Evolutionary conservation across 2,797 vertebrate species (phyloP), one percentile per base, ranked within the genome.

Genomic region (Coregonus sp.): DNA sequence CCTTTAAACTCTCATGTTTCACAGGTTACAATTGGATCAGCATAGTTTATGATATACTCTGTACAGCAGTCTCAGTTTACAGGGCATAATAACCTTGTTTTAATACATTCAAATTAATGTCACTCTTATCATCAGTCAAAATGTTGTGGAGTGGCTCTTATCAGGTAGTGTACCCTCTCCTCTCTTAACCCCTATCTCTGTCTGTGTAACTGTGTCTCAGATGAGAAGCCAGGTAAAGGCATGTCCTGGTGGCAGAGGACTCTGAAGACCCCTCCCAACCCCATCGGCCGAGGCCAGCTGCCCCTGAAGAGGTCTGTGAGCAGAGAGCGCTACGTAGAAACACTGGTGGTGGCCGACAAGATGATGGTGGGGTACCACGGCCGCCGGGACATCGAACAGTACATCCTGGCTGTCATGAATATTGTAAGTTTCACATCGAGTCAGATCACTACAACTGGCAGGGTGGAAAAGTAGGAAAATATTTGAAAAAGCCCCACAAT

Each of bases 281-380:
- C 96, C 3, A 96, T 96, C 0, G 96, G 97, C 11, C 94, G 97
- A 0, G 95, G 97, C 6, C 97, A 97, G 91, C 94, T 97, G 68
- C 97, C 97, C 20, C 93, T 98, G 70, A 99, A 99, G 91, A 95
- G 98, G 67, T 99, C 98, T 0, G 98, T 98, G 75, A 97, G 96
- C 92, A 94, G 94, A 0, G 98, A 99, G 91, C 97, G 96, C 86
- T 98, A 98, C 1, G 98, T 99, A 86, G 98, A 99, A 93, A 99
- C 98, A 0, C 92, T 99, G 88, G 98, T 99, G 86, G 98, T 99
- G 72, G 98, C 96, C 0, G 98, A 99, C 93, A 99, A 97, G 90
- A 98, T 99, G 97, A 99, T 99, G 98, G 97, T 99, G 89, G 97
- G 96, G 16, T 99, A 99, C 93, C 98, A 99, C 0, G 98, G 98